Conservation (phyloP, 2,113 vertebrate genomes). For the Sapajus apella region DNA sequence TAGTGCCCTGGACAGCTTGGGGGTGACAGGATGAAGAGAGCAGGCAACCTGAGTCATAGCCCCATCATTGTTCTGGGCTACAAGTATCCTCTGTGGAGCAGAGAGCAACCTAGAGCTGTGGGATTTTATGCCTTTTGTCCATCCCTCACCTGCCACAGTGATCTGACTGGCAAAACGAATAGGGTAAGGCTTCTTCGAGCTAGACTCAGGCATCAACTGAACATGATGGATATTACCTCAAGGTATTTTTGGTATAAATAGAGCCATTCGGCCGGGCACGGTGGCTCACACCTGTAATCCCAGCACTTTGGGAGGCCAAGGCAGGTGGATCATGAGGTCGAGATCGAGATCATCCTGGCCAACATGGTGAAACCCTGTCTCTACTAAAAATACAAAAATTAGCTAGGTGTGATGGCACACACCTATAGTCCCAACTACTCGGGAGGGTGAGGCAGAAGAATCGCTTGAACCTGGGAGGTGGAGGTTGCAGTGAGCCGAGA, state of each 20-base stretch:
- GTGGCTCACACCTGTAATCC: too few relatives aligned
- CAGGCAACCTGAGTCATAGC: not conserved
- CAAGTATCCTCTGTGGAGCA: not conserved
- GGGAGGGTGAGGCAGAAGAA: too few relatives aligned
- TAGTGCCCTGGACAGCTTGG: not conserved
- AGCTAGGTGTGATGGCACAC: too few relatives aligned
- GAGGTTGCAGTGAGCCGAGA: too few relatives aligned
- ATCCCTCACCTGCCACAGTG: not conserved
- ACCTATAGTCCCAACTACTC: too few relatives aligned
- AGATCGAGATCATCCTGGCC: too few relatives aligned
- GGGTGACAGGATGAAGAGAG: not conserved
- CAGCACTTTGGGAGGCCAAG: too few relatives aligned
- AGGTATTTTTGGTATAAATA: not conserved
- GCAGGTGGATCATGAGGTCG: too few relatives aligned
- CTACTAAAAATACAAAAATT: too few relatives aligned
- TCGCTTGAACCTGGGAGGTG: too few relatives aligned
- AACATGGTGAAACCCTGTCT: too few relatives aligned
- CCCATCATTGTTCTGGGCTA: not conserved
- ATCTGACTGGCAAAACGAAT: not conserved
- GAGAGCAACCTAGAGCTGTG: not conserved
- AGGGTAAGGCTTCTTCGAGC: not conserved
- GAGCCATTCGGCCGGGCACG: not conserved
- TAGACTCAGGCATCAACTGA: not conserved
- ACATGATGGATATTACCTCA: not conserved
- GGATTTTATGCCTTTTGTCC: not conserved